Evolutionary conservation across 2,113 vertebrate genomes (phyloP), one percentile per base, ranked within the genome.

Genomic region (Anarhynchus alexandrinus): DNA sequence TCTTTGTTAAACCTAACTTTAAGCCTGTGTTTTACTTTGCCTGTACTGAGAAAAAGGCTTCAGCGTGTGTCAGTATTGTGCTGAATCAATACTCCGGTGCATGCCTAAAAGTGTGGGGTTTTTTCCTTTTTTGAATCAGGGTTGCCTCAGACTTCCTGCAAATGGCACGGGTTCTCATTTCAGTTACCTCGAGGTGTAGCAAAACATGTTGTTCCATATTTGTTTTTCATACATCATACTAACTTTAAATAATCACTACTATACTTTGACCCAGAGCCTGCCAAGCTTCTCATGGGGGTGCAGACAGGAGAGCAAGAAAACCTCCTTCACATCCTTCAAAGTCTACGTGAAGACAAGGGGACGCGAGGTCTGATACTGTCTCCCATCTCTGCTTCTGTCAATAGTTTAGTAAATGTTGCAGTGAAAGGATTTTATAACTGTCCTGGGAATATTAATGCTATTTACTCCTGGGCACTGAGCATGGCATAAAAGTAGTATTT

Each of bases 91-190:
- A 42, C 17, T 52, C 82, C 1, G 2, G 14, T 6, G 5, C 18
- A 36, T 13, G 26, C 25, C 49, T 61, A 18, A 30, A 91, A 69
- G 49, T 26, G 22, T 15, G 20, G 3, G 2, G 1, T 10, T 4
- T n/a, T 21, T 17, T 0, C 2, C 0, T 23, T 61, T 65, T 49
- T 59, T 57, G 5, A 19, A 40, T 57, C n/a, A 57, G 5, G 6
- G 9, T 52, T 70, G 18, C n/a, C 40, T 88, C 83, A 61, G 34
- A 32, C 70, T 66, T 83, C 40, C 54, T 58, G 9, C 27, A 88
- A 81, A 72, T 29, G 55, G n/a, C 15, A 79, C 16, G 57, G 12
- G 4, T 32, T 80, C 23, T 91, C 16, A 67, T 69, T 80, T 80
- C 66, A 77, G 15, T n/a, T 74, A 73, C 51, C 55, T 87, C 45